Evolutionary conservation across 2,888 invertebrate genomes (phyloP).

Genomic region (Pollenia amentaria): DNA sequence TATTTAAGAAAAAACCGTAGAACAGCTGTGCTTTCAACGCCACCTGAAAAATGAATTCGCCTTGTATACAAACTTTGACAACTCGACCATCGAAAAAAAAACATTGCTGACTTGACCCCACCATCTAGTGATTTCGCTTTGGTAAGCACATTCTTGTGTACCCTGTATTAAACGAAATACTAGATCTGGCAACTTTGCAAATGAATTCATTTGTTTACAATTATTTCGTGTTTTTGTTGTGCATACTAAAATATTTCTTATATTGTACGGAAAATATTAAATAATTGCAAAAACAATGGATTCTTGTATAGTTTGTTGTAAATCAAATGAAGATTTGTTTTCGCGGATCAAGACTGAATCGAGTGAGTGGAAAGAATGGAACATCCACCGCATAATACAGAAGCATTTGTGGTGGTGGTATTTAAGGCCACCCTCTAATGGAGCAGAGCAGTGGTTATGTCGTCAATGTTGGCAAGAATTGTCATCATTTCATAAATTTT

Average conservation of each 20-base stretch:
- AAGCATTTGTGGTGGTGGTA: constrained; percentile 73
- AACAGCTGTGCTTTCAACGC: no score
- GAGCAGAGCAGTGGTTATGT: constrained; percentile 57
- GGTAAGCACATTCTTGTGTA: no score
- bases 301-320: constrained; percentile 64
- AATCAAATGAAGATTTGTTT: constrained; percentile 48
- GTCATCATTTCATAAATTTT: constrained; percentile 65
- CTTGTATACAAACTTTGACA: no score
- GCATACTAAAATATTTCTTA: neutral
- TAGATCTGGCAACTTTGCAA: neutral
- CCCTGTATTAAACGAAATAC: no score
- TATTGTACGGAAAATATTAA: neutral
- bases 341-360: constrained; percentile 43
- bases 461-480: constrained; percentile 60
- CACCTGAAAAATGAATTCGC: no score
- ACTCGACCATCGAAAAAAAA: neutral
- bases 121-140: no score
- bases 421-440: constrained; percentile 21
- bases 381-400: constrained; percentile 64
- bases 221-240: constrained; percentile 4
- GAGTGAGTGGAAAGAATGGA: constrained; percentile 58
- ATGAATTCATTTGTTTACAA: constrained; percentile 41
- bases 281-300: constrained; percentile 35
- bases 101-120: neutral
- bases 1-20: no score